phyloP scores from a whole-genome alignment of 2,888 invertebrate genomes.

The Parnassius smintheus region DNA sequence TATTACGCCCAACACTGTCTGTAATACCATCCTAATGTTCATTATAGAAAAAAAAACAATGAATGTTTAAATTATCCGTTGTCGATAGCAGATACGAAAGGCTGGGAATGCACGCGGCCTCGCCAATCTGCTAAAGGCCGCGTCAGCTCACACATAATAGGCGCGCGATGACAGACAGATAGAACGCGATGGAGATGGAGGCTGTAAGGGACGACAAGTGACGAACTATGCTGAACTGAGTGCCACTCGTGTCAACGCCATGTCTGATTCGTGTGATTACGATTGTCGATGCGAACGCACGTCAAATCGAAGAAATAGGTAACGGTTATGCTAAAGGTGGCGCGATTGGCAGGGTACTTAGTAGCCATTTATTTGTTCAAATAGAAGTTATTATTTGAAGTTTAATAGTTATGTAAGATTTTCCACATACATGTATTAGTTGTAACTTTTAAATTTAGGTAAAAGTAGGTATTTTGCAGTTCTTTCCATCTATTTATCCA shows the following conservation, averaged over 20 bases:
- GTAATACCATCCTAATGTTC: conserved; percentile 33
- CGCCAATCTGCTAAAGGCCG: conserved; percentile 53
- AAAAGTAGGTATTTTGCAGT: too few species aligned
- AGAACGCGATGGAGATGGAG: conserved; percentile 35
- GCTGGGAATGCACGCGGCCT: conserved; percentile 54
- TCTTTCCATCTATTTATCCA: too few species aligned
- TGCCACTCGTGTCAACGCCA: conserved; percentile 17
- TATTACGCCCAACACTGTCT: conserved; percentile 10
- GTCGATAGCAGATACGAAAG: conserved; percentile 52
- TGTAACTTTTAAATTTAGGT: too few species aligned
- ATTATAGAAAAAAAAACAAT: conserved; percentile 34
- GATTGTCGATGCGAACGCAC: background rate
- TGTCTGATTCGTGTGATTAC: conserved; percentile 4
- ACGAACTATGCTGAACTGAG: conserved; percentile 18
- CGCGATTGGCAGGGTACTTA: too few species aligned
- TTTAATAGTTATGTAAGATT: too few species aligned
- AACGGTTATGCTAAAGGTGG: too few species aligned
- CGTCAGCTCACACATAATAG: conserved; percentile 63
- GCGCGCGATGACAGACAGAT: conserved; percentile 68
- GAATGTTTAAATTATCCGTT: conserved; percentile 33
- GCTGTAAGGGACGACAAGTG: conserved; percentile 23
- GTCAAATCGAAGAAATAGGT: background rate
- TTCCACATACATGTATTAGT: too few species aligned
- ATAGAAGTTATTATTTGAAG: too few species aligned
- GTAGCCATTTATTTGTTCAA: too few species aligned